Percentiles rank a stretch among this genome's conserved stretches.
phyloP scores from a whole-genome alignment of 2,888 invertebrate genomes.

The Drosophila ustulata region DNA sequence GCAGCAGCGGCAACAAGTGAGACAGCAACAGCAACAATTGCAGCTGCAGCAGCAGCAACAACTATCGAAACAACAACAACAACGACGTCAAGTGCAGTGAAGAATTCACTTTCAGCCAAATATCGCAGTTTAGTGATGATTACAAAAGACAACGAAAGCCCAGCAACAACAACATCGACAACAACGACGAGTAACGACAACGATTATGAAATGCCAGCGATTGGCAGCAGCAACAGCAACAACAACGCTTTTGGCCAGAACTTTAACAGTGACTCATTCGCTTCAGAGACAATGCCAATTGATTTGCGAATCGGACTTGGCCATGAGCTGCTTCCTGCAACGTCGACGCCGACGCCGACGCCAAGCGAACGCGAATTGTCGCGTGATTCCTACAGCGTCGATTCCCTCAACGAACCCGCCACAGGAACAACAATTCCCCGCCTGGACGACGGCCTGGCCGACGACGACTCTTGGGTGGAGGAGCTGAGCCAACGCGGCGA shows the following conservation, averaged over 20 bases:
- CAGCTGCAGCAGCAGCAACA: slow-evolving; percentile 33
- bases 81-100: slow-evolving; percentile 56
- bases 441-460: slow-evolving; percentile 94
- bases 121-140: slow-evolving; percentile 96
- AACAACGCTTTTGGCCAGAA: slow-evolving; percentile 62
- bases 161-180: slow-evolving; percentile 47
- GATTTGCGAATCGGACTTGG: slow-evolving; percentile 26
- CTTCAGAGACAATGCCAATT: slow-evolving; percentile 3
- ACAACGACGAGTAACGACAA: slow-evolving; percentile 46
- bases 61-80: slow-evolving; percentile 21
- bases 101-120: slow-evolving; percentile 87
- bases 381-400: slow-evolving; percentile 70
- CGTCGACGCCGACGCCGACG: slow-evolving; percentile 41
- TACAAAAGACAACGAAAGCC: slow-evolving; percentile 88
- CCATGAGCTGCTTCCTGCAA: slow-evolving; percentile 25
- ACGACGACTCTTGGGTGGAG: slow-evolving; percentile 97
- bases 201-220: slow-evolving; percentile 68
- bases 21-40: slow-evolving; percentile 26
- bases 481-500: slow-evolving; percentile 93
- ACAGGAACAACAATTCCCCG: slow-evolving; percentile 80
- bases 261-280: slow-evolving; percentile 65
- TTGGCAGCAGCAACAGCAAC: slow-evolving; percentile 51
- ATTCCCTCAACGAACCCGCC: slow-evolving; percentile 64
- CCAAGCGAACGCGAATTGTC: slow-evolving; percentile 67
- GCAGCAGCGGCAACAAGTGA: slow-evolving; percentile 23